phyloP scores from a whole-genome alignment of 2,888 invertebrate genomes.

The Gerosis bhagava region DNA sequence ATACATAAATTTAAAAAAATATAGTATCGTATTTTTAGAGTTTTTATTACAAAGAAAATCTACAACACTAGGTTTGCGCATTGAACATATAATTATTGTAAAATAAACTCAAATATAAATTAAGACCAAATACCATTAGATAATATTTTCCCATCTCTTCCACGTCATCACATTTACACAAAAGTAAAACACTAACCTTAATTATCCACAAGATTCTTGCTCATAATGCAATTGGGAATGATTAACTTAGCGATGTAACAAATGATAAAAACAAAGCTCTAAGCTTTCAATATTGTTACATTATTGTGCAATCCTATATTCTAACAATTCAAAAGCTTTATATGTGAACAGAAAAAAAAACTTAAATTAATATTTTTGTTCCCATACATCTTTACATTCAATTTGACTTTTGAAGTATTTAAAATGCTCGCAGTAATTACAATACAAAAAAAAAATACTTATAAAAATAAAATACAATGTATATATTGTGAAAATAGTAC shows the following conservation, averaged over 20 bases:
- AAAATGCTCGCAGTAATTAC: conserved; percentile 1
- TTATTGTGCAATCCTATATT: conserved; percentile 13
- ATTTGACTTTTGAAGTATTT: conserved; percentile 2
- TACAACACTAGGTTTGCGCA: too few relatives aligned
- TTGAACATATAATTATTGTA: too few relatives aligned
- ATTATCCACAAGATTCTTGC: too few relatives aligned
- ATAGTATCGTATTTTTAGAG: too few relatives aligned
- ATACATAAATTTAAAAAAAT: too few relatives aligned
- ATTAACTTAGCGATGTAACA: conserved; percentile 1
- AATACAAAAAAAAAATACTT: neutral
- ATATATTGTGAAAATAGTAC: conserved; percentile 13
- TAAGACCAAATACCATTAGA: too few relatives aligned
- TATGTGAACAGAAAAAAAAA: conserved; percentile 1
- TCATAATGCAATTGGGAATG: conserved; percentile 17
- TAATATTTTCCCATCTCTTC: too few relatives aligned
- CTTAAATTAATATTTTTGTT: neutral
- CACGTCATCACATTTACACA: too few relatives aligned
- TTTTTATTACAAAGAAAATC: too few relatives aligned
- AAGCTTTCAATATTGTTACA: neutral
- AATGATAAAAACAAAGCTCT: neutral
- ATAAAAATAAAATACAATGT: conserved; percentile 1
- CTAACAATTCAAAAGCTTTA: neutral
- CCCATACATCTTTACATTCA: conserved; percentile 7
- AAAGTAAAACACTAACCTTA: too few relatives aligned
- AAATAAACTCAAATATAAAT: too few relatives aligned